A percentile compares a stretch with the other conserved stretches of the same genome.
Conservation (phyloP, 2,888 invertebrate species). For the Latheticus oryzae region DNA sequence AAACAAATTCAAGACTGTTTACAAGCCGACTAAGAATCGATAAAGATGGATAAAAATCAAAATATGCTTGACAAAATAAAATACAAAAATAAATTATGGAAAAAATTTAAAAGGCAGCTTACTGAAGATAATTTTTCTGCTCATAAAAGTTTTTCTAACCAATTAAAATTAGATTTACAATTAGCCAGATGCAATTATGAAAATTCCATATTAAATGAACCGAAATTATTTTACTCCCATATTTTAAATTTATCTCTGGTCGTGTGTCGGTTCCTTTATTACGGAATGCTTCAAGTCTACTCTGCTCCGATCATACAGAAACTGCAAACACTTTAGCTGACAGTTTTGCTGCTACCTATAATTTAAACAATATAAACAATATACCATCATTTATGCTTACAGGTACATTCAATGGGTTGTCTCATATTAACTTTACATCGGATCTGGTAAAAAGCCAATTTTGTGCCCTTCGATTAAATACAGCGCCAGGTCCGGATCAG, state of each 20-base stretch:
- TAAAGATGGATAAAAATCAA: slow-evolving; percentile 1
- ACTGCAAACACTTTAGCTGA: slow-evolving; percentile 11
- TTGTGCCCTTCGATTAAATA: slow-evolving; percentile 2
- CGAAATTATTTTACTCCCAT: slow-evolving; percentile 4
- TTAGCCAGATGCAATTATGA: slow-evolving; percentile 4
- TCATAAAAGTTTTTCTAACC: slow-evolving; percentile 7
- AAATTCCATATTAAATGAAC: background rate
- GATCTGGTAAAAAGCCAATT: slow-evolving; percentile 8
- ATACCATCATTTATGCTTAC: slow-evolving; percentile 6
- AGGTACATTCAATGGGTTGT: background rate
- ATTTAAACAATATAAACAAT: slow-evolving; percentile 5
- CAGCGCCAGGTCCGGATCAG: slow-evolving; percentile 10
- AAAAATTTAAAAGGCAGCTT: slow-evolving; percentile 1
- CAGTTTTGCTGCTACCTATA: slow-evolving; percentile 10
- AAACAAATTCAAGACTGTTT: background rate
- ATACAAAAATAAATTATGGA: slow-evolving; percentile 5
- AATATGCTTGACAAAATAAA: slow-evolving; percentile 3
- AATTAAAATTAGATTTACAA: slow-evolving; percentile 8
- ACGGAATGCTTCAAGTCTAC: slow-evolving; percentile 6
- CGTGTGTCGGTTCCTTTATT: slow-evolving; percentile 4
- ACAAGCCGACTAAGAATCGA: background rate
- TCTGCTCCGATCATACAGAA: slow-evolving; percentile 5
- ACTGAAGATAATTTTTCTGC: slow-evolving; percentile 8
- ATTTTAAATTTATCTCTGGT: background rate
- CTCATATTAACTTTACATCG: slow-evolving; percentile 4